These are phyloP conservation scores for Odontamblyopus rebecca DNA, from an alignment of 2,797 vertebrate genomes.

Conservation along the genomic window DNA sequence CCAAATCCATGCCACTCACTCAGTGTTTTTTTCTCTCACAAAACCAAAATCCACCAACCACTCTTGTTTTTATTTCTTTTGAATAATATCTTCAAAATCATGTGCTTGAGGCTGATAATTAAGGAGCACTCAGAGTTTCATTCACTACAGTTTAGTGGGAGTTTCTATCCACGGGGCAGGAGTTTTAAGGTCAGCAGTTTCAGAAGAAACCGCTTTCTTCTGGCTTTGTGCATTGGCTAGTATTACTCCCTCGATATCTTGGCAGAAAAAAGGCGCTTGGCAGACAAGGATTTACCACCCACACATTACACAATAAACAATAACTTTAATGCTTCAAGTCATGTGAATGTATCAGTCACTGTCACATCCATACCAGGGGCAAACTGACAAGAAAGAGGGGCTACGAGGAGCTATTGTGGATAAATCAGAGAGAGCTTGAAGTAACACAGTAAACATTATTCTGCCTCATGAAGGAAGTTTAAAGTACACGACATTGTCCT, in stretches of 20 bases:
- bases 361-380: slow-evolving; percentile 37
- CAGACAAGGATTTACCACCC: slow-evolving; percentile 38
- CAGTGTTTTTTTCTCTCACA: slow-evolving; percentile 32
- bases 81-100: slow-evolving; percentile 48
- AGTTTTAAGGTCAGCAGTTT: slow-evolving; percentile 62
- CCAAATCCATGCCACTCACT: slow-evolving; percentile 39
- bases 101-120: slow-evolving; percentile 56
- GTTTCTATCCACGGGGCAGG: slow-evolving; percentile 53
- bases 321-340: slow-evolving; percentile 35
- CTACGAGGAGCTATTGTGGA: background rate
- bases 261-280: slow-evolving; percentile 23
- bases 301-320: slow-evolving; percentile 36
- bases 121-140: slow-evolving; percentile 37
- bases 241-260: slow-evolving; percentile 41
- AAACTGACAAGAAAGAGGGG: slow-evolving; percentile 35
- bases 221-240: slow-evolving; percentile 44
- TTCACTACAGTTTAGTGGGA: slow-evolving; percentile 46
- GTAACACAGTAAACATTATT: background rate
- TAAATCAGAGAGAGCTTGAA: slow-evolving; percentile 3
- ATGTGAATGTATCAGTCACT: slow-evolving; percentile 21
- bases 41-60: slow-evolving; percentile 5
- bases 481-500: background rate
- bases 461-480: background rate
- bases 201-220: slow-evolving; percentile 42
- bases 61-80: slow-evolving; percentile 18